These are phyloP conservation scores for Probosciger aterrimus DNA, from an alignment of 2,113 vertebrate species.

Conservation along the genomic window DNA sequence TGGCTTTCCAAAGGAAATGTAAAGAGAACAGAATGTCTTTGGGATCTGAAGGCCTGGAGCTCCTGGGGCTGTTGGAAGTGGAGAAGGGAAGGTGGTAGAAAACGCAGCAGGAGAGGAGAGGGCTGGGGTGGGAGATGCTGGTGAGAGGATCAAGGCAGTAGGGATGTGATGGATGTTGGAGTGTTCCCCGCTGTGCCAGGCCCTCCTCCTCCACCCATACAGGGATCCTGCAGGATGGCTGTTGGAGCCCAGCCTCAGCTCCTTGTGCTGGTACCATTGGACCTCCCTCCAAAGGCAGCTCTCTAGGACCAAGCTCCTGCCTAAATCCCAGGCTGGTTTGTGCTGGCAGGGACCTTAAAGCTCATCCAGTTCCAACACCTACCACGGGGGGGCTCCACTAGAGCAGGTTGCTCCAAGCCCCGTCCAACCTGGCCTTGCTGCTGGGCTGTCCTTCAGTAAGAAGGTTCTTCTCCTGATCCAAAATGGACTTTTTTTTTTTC, in stretches of 20 bases:
- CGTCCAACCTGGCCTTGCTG: neutral
- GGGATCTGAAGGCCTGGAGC: neutral
- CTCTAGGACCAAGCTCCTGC: neutral
- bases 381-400: fast-evolving
- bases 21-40: neutral
- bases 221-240: neutral
- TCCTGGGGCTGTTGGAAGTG: neutral
- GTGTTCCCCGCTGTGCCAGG: fast-evolving
- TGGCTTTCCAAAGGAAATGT: neutral
- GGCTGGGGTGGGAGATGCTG: fast-evolving
- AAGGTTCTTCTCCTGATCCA: neutral
- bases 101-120: neutral
- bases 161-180: neutral
- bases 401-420: neutral
- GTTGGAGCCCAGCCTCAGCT: neutral
- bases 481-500: fast-evolving
- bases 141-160: fast-evolving
- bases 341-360: neutral
- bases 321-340: fast-evolving
- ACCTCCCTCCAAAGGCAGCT: neutral
- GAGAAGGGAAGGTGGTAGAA: neutral
- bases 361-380: neutral
- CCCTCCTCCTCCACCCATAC: fast-evolving
- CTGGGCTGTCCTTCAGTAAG: fast-evolving
- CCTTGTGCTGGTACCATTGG: fast-evolving